These are phyloP conservation scores for Hirtodrosophila confusa DNA, from an alignment of 2,888 invertebrate genomes.

Conservation along the genomic window DNA sequence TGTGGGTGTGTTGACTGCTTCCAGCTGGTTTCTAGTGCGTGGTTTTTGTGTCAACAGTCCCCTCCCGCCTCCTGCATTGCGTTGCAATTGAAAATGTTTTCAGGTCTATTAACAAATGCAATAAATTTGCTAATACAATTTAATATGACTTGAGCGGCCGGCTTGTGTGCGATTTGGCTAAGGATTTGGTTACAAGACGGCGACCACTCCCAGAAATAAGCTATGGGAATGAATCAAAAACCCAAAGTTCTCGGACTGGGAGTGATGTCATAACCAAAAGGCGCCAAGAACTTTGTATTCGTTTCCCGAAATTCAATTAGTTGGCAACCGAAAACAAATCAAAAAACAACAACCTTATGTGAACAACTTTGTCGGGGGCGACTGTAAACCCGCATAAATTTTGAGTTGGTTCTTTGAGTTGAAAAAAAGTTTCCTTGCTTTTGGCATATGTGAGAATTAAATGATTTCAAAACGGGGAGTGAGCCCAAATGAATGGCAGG, in stretches of 20 bases:
- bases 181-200: conserved; percentile 41
- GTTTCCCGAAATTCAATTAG: conserved; percentile 49
- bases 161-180: conserved; percentile 29
- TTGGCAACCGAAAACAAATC: conserved; percentile 21
- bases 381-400: conserved; percentile 36
- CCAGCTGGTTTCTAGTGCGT: conserved; percentile 59
- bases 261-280: conserved; percentile 53
- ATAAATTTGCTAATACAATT: conserved; percentile 75
- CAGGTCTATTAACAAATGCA: conserved; percentile 70
- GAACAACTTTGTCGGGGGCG: conserved; percentile 20
- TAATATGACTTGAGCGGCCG: conserved; percentile 52
- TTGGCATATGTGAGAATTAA: conserved; percentile 44
- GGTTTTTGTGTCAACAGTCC: conserved; percentile 17
- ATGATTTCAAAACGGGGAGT: conserved; percentile 5
- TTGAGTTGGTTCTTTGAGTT: conserved; percentile 20
- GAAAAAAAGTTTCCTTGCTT: conserved; percentile 20
- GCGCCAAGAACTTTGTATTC: conserved; percentile 46
- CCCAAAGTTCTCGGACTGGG: conserved; percentile 14
- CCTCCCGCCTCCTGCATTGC: conserved; percentile 2
- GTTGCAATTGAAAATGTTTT: conserved; percentile 60
- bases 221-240: conserved; percentile 44
- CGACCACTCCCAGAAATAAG: conserved; percentile 41
- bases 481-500: background rate
- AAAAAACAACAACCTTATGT: conserved; percentile 13
- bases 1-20: conserved; percentile 53